Conservation (phyloP, 2,113 vertebrate species). For the Tachuris rubrigastra region DNA sequence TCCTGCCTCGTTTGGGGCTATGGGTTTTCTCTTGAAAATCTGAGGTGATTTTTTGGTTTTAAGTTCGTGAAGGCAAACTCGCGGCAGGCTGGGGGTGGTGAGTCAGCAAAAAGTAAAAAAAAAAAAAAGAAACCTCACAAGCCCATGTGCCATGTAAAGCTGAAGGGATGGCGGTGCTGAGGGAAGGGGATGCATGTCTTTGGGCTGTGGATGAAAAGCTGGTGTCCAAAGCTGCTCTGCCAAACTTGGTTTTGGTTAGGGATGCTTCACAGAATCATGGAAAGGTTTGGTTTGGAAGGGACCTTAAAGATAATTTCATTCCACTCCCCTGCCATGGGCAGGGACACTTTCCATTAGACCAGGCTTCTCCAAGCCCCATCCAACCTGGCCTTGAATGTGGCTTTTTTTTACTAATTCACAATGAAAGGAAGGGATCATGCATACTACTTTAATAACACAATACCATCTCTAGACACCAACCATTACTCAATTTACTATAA, state of each 20-base stretch:
- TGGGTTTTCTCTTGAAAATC: rapidly evolving
- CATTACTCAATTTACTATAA: not conserved
- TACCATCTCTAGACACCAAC: not conserved
- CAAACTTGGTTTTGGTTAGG: rapidly evolving
- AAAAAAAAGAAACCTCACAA: rapidly evolving
- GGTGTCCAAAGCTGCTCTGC: rapidly evolving
- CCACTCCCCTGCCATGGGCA: not conserved
- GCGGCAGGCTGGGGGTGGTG: not conserved
- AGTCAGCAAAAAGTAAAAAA: not conserved
- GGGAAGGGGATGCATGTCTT: rapidly evolving
- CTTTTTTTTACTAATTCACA: not conserved
- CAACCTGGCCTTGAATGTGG: not conserved
- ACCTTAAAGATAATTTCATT: not conserved
- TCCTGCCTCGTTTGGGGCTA: not conserved
- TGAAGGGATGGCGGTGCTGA: rapidly evolving
- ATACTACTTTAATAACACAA: not conserved
- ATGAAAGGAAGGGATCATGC: not conserved
- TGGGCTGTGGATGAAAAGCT: rapidly evolving
- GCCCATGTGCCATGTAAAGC: rapidly evolving
- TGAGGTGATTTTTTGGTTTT: not conserved
- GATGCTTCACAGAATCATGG: rapidly evolving
- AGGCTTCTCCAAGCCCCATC: not conserved
- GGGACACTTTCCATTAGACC: no score
- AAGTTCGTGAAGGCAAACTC: rapidly evolving
- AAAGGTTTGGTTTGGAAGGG: not conserved